Evolutionary conservation across 2,113 vertebrate species (phyloP).

Genomic region (Amblyornis subalaris): DNA sequence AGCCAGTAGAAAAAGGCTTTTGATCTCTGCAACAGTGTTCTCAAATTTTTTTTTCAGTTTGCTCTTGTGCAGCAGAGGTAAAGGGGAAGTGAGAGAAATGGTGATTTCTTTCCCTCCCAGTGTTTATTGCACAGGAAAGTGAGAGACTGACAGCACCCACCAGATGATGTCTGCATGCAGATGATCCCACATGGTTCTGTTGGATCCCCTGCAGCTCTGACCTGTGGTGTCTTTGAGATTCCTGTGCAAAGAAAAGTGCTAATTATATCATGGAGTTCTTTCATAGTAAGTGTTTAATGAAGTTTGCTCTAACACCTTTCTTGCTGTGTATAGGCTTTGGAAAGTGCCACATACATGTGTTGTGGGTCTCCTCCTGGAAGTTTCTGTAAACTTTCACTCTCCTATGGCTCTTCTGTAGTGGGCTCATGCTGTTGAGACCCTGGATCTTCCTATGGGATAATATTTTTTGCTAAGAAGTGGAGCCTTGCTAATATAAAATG

Average conservation of each 20-base stretch:
- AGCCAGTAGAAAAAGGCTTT: constrained; percentile 55
- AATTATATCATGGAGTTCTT: background rate
- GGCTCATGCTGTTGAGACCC: background rate
- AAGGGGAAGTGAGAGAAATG: background rate
- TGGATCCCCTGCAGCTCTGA: background rate
- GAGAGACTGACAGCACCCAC: background rate
- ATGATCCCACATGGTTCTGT: background rate
- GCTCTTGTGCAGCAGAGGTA: constrained; percentile 15
- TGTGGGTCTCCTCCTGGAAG: background rate
- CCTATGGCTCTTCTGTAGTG: background rate
- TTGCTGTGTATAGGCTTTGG: background rate
- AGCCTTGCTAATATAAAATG: background rate
- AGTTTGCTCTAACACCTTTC: background rate
- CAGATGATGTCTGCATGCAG: background rate
- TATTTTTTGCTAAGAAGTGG: background rate
- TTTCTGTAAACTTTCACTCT: background rate
- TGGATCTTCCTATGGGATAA: background rate
- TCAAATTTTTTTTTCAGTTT: background rate
- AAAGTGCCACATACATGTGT: background rate
- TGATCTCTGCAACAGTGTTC: constrained; percentile 53
- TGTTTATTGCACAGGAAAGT: background rate
- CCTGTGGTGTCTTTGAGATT: background rate
- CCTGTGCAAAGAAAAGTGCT: background rate
- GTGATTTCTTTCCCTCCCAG: background rate
- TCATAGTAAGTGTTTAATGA: background rate